Evolutionary conservation across 2,797 vertebrate species (phyloP), one percentile per base, ranked within the genome.

Genomic region (Pipistrellus pygmaeus): DNA sequence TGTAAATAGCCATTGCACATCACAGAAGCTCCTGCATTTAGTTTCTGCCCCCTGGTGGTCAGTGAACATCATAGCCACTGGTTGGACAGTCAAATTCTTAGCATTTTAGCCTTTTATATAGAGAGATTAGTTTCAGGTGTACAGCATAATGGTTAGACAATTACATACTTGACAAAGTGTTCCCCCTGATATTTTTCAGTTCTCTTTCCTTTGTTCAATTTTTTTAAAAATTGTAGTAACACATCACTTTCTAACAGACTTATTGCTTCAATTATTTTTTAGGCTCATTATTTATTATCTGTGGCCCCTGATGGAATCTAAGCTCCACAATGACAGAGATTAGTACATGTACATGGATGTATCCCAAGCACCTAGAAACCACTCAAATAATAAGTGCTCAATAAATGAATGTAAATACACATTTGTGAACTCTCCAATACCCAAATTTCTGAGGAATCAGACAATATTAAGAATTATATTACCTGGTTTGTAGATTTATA

Each of bases 211-310:
- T 5, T 81, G 35, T 14, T 66, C 46, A 71, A 46, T 3, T 17
- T 57, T 57, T 60, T 44, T 44, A 30, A 12, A 2, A 38, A 32
- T 48, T 55, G 69, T 44, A 8, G 25, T 91, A 68, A 53, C 20
- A 7, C 69, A 77, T 35, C 14, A 71, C 18, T 71, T 93, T 90
- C 32, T 75, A 92, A 75, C 8, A 88, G n/a, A 88, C 6, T 68
- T 90, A 51, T 27, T 60, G 89, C 71, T 90, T 90, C 32, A 93
- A 72, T 77, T 90, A 27, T 32, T 86, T 78, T 21, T 76, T 84
- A 76, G 32, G 15, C 17, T 93, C 51, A 38, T 66, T 81, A 78
- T 62, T 90, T 44, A 89, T 38, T 88, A 1, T 76, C 69, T 76
- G 3, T 55, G 32, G 64, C 17, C 23, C 41, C 13, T 1, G 46